These are phyloP conservation scores for Cactoblastis cactorum DNA, from an alignment of 2,888 invertebrate species.

Conservation along the genomic window DNA sequence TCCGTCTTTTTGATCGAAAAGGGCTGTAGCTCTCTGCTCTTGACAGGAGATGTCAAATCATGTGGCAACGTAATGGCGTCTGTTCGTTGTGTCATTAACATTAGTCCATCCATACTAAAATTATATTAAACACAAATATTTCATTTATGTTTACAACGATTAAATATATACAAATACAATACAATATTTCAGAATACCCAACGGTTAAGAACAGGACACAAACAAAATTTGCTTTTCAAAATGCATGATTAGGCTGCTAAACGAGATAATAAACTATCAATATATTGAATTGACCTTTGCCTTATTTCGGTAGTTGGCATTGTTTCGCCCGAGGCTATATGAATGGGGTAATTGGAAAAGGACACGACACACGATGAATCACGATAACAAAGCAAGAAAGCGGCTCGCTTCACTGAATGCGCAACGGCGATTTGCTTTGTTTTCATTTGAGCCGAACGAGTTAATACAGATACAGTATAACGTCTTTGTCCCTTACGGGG, in stretches of 20 bases:
- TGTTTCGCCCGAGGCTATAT: slow-evolving; percentile 2
- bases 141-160: too few relatives aligned
- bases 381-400: slow-evolving; percentile 7
- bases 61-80: slow-evolving; percentile 14
- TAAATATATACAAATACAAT: too few relatives aligned
- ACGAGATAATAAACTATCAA: not conserved
- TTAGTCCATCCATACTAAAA: too few relatives aligned
- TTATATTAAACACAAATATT: too few relatives aligned
- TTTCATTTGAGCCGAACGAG: too few relatives aligned
- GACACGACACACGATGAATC: slow-evolving; percentile 8
- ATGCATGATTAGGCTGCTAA: not conserved
- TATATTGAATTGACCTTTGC: not conserved
- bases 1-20: not conserved
- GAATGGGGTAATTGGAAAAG: slow-evolving; percentile 8
- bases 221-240: not conserved
- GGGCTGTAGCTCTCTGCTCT: not conserved
- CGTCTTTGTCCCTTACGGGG: too few relatives aligned
- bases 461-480: too few relatives aligned
- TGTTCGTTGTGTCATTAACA: slow-evolving; percentile 20
- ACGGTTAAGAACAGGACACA: too few relatives aligned
- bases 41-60: slow-evolving; percentile 28
- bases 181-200: too few relatives aligned
- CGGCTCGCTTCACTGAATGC: not conserved
- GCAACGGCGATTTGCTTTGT: slow-evolving; percentile 6
- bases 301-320: not conserved